A percentile compares a stretch with the other conserved stretches of the same genome.
Conservation (phyloP, 2,113 vertebrate genomes). For the Coryphaenoides rupestris region DNA sequence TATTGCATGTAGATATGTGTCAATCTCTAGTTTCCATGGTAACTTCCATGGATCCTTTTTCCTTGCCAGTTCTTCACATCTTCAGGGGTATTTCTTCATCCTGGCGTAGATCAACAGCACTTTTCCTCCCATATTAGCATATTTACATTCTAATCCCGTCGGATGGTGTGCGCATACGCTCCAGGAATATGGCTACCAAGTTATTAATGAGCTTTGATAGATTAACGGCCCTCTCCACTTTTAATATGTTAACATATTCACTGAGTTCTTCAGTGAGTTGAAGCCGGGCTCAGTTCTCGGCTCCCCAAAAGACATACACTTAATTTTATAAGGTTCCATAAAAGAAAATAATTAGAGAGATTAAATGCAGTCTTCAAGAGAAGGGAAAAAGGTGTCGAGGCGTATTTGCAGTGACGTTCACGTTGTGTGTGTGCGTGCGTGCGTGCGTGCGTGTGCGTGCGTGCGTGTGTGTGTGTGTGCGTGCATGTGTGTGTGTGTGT, state of each 20-base stretch:
- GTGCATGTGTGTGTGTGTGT: neutral
- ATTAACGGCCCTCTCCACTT: slow-evolving; percentile 38
- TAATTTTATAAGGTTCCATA: slow-evolving; percentile 41
- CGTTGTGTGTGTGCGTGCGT: neutral
- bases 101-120: slow-evolving; percentile 28
- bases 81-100: neutral
- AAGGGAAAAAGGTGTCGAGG: slow-evolving; percentile 11
- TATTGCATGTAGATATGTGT: no score
- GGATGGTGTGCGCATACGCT: no score
- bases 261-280: slow-evolving; percentile 11
- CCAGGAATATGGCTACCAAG: slow-evolving; percentile 6
- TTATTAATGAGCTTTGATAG: slow-evolving; percentile 48
- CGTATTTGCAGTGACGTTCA: neutral
- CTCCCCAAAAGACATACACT: slow-evolving; percentile 26
- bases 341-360: slow-evolving; percentile 39
- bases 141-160: slow-evolving; percentile 25
- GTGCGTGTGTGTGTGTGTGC: slow-evolving; percentile 10
- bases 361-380: slow-evolving; percentile 39
- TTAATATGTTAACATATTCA: slow-evolving; percentile 46
- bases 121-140: slow-evolving; percentile 30
- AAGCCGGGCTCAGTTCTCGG: slow-evolving; percentile 23
- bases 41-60: slow-evolving; percentile 9
- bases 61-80: neutral
- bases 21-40: slow-evolving; percentile 21
- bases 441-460: neutral